These are phyloP conservation scores for Arnoldichthys spilopterus DNA, from an alignment of 2,797 vertebrate species.

Conservation along the genomic window DNA sequence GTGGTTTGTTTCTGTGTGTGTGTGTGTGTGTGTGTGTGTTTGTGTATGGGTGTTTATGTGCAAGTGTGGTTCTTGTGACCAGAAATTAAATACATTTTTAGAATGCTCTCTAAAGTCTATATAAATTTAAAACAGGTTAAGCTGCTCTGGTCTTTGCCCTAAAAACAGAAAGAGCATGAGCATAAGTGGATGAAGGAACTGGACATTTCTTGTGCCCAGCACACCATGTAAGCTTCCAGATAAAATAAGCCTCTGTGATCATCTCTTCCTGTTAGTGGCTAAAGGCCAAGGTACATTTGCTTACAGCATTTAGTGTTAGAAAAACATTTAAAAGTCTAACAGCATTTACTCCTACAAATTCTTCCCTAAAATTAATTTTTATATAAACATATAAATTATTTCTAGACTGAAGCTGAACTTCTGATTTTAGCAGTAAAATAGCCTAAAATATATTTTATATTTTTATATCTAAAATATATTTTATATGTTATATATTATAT, in stretches of 20 bases:
- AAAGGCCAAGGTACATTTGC: not conserved
- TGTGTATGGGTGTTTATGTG: too few relatives aligned
- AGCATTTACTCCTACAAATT: not conserved
- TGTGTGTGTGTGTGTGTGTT: too few relatives aligned
- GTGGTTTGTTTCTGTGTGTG: too few relatives aligned
- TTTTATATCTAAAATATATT: too few relatives aligned
- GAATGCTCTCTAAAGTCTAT: not conserved
- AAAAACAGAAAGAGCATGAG: not conserved
- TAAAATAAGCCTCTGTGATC: conserved; percentile 19
- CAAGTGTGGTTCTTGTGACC: too few relatives aligned
- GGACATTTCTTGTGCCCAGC: conserved; percentile 1
- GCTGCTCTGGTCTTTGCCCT: not conserved
- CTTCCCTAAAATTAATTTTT: not conserved
- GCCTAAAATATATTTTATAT: too few relatives aligned
- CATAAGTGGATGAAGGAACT: conserved; percentile 5
- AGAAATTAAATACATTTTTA: not conserved
- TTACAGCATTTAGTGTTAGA: not conserved
- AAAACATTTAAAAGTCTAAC: not conserved
- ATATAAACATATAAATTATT: not conserved
- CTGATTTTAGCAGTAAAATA: not conserved
- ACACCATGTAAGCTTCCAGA: conserved; percentile 15
- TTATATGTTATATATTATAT: too few relatives aligned
- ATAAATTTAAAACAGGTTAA: not conserved
- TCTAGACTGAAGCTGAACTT: not conserved
- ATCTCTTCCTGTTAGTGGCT: conserved; percentile 9